Evolutionary conservation across 2,797 vertebrate genomes (phyloP).

Genomic region (Parambassis ranga): DNA sequence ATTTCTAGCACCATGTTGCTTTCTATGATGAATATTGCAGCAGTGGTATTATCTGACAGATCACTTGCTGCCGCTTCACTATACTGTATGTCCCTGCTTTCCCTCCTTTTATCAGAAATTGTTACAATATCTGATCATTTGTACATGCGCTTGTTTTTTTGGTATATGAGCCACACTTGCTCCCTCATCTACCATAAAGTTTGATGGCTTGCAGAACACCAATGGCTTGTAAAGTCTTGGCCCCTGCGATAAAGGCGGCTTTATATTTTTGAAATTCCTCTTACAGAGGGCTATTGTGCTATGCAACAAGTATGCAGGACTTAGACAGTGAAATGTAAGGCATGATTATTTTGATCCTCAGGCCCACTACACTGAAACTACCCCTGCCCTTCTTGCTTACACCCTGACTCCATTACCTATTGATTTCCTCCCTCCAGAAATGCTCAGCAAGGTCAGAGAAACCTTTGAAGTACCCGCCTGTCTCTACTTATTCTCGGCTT

Average conservation of each 20-base stretch:
- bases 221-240: constrained; percentile 6
- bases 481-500: constrained; percentile 30
- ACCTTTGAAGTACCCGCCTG: constrained; percentile 63
- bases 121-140: constrained; percentile 32
- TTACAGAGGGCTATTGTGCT: constrained; percentile 22
- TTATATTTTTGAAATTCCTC: constrained; percentile 4
- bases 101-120: constrained; percentile 8
- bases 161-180: background rate
- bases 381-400: constrained; percentile 64
- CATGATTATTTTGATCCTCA: constrained; percentile 62
- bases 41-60: constrained; percentile 36
- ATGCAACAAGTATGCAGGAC: constrained; percentile 6
- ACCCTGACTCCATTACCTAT: constrained; percentile 74
- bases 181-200: constrained; percentile 3
- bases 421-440: constrained; percentile 72
- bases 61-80: constrained; percentile 17
- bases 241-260: constrained; percentile 9
- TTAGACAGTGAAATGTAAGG: constrained; percentile 40
- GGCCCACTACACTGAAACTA: constrained; percentile 42
- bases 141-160: background rate
- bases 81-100: constrained; percentile 6
- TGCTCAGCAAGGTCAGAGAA: constrained; percentile 70
- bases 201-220: constrained; percentile 20
- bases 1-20: constrained; percentile 35
- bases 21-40: constrained; percentile 61